Percentiles rank a stretch among this genome's conserved stretches.
Evolutionary conservation across 2,113 vertebrate species (phyloP).

Genomic region (Bujurquina vittata): DNA sequence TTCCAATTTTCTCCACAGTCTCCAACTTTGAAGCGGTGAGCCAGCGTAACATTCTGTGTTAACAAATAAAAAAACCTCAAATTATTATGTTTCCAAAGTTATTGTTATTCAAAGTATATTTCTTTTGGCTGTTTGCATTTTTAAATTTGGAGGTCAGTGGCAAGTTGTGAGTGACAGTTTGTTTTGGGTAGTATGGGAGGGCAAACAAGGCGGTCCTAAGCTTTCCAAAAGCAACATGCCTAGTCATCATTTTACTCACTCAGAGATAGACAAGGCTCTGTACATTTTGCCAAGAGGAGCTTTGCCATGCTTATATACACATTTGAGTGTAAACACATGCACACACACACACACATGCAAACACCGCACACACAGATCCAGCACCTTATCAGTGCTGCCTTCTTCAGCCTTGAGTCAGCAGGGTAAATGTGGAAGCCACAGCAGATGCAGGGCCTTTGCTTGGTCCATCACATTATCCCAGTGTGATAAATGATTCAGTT

Average conservation of each 20-base stretch:
- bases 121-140: conserved; percentile 33
- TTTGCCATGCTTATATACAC: conserved; percentile 30
- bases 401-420: conserved; percentile 35
- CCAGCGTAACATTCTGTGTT: not conserved
- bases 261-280: conserved; percentile 27
- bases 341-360: not conserved
- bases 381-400: not conserved
- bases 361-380: conserved; percentile 13
- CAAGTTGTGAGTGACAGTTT: conserved; percentile 45
- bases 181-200: conserved; percentile 29
- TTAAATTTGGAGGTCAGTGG: conserved; percentile 28
- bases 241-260: conserved; percentile 51
- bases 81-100: conserved; percentile 32
- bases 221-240: conserved; percentile 50
- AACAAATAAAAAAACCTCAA: conserved; percentile 31
- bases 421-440: conserved; percentile 30
- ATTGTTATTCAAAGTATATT: conserved; percentile 39
- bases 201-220: conserved; percentile 10
- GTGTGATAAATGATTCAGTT: conserved; percentile 74
- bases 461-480: conserved; percentile 71
- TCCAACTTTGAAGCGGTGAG: conserved; percentile 33
- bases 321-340: not conserved
- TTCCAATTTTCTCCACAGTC: conserved; percentile 23
- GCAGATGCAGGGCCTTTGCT: conserved; percentile 40
- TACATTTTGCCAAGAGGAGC: conserved; percentile 16